Base-by-base conservation (phyloP, 2,797 vertebrate genomes). In the Gallinago stenura region DNA sequence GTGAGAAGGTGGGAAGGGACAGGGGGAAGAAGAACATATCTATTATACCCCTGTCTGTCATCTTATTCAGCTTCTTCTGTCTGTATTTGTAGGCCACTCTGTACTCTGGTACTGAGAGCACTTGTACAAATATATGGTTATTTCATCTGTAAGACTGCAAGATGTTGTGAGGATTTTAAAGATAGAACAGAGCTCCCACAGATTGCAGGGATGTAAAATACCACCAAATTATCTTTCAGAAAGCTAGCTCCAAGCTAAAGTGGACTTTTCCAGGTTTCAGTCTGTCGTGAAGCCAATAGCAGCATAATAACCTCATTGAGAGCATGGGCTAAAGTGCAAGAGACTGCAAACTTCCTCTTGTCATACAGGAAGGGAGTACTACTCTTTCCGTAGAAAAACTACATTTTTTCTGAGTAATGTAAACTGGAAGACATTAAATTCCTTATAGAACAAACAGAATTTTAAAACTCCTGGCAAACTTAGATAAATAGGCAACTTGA, bases 231-330 rank as follows among this genome's bases (percentile, higher is more conserved):
- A 43, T 90, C 66, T 58, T 89, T 64, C 43, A 53, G 66, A 94
- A 91, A 90, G 93, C 39, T 57, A 69, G n/a, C 31, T 72, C 43
- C 61, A 83, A 69, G 46, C 69, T 56, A 12, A 86, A 68, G 13
- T 28, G 39, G 61, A n/a, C 25, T 80, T 71, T 71, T 24, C 43
- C 31, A 76, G 33, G 48, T 78, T 93, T 92, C 64, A 56, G 18
- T 56, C 58, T 92, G 80, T 80, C 13, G 1, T 61, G 83, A 51
- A 92, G 72, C 83, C 85, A 93, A 73, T 8, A 83, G 31, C 14
- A 88, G 54, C 62, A 88, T 66, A 91, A 94, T 62, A 95, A 75
- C 58, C 10, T 90, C 41, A 64, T 53, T 91, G 83, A 95, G 66
- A 88, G 11, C 31, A 54, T 53, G 43, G 62, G n/a, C 28, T 82